Evolutionary conservation across 2,797 vertebrate genomes (phyloP).

Genomic region (Manis pentadactyla): DNA sequence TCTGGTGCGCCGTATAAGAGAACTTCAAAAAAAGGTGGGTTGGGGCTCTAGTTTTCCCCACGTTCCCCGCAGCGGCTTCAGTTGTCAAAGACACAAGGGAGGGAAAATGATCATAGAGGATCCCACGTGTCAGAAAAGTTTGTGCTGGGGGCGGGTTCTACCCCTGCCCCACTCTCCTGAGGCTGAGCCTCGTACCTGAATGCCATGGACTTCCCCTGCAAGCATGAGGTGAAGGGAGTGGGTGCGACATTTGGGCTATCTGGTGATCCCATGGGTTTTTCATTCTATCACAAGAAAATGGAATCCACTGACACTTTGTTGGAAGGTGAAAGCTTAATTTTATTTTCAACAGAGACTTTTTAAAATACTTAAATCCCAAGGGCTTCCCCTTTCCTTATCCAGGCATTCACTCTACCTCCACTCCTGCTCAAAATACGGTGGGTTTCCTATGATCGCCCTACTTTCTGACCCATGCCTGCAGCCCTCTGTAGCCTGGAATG

Average conservation of each 20-base stretch:
- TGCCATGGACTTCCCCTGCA: neutral
- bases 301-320: too few relatives aligned
- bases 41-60: neutral
- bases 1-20: slow-evolving; percentile 71
- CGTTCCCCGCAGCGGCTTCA: neutral
- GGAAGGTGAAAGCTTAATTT: too few relatives aligned
- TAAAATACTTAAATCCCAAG: too few relatives aligned
- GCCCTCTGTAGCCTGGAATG: too few relatives aligned
- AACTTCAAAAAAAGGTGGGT: slow-evolving; percentile 76
- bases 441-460: too few relatives aligned
- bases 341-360: too few relatives aligned
- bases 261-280: too few relatives aligned
- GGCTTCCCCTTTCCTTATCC: too few relatives aligned
- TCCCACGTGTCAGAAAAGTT: neutral
- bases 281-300: too few relatives aligned
- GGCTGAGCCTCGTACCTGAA: neutral
- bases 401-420: too few relatives aligned
- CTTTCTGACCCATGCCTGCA: too few relatives aligned
- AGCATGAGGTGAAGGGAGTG: neutral
- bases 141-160: neutral
- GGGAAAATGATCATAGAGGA: neutral
- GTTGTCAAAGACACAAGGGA: neutral
- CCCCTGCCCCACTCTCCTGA: neutral
- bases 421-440: too few relatives aligned
- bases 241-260: neutral